Evolutionary conservation across 2,113 vertebrate species (phyloP).

Genomic region (Pteronura brasiliensis): DNA sequence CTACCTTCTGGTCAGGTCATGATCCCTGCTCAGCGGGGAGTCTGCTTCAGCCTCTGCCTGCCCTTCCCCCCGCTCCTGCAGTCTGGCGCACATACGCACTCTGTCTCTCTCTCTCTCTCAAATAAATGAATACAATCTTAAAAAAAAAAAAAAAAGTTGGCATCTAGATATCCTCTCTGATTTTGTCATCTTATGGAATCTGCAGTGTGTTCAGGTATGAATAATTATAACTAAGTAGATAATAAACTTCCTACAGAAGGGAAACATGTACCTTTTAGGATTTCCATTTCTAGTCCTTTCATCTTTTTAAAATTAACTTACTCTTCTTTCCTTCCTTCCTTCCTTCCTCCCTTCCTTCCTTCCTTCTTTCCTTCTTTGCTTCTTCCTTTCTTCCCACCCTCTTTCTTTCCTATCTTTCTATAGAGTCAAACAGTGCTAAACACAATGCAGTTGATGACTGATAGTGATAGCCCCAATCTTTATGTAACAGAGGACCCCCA

Average conservation of each 20-base stretch:
- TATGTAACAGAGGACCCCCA: neutral
- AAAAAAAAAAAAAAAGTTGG: neutral
- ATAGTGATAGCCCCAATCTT: neutral
- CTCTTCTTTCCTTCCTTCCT: neutral
- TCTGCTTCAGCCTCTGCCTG: neutral
- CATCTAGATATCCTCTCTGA: neutral
- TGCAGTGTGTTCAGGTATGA: neutral
- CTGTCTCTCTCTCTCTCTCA: too few species aligned
- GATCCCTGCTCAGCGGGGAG: neutral
- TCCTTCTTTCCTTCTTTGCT: fast-evolving
- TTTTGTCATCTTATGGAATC: neutral
- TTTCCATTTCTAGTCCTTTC: neutral
- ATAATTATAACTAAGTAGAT: neutral
- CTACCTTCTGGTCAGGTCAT: neutral
- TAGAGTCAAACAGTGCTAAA: neutral
- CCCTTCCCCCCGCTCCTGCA: neutral
- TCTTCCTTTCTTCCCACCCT: neutral
- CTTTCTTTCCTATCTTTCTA: too few species aligned
- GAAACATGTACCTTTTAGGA: neutral
- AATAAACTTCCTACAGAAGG: neutral
- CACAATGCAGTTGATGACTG: neutral
- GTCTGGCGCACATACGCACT: too few species aligned
- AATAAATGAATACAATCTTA: neutral
- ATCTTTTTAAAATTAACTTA: neutral
- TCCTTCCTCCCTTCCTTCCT: too few species aligned